phyloP scores from a whole-genome alignment of 2,113 vertebrate species.

The Calidris pugnax region DNA sequence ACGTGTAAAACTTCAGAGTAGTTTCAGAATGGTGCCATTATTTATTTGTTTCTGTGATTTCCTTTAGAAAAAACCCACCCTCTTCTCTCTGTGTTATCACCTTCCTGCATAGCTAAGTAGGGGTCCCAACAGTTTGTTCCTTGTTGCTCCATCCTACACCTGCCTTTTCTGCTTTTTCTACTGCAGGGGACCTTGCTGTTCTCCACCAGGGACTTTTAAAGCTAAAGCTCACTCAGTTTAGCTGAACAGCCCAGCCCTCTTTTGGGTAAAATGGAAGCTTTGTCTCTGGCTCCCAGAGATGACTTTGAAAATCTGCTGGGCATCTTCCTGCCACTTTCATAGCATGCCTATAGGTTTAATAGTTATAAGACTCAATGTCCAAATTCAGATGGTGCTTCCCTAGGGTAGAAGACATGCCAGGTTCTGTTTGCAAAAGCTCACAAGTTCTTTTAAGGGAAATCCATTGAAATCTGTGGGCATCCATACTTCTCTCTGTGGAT shows the following conservation, averaged over 20 bases:
- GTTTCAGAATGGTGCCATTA: neutral
- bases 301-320: neutral
- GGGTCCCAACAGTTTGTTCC: neutral
- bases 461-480: neutral
- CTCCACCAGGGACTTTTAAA: neutral
- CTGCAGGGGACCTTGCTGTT: neutral
- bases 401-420: neutral
- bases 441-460: neutral
- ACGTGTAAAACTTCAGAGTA: neutral
- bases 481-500: neutral
- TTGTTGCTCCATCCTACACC: neutral
- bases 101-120: neutral
- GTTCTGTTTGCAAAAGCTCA: neutral
- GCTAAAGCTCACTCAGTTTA: neutral
- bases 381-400: neutral
- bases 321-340: neutral
- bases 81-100: neutral
- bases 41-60: neutral
- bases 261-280: neutral
- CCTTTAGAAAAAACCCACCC: fast-evolving
- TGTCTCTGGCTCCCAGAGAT: neutral
- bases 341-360: neutral
- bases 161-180: neutral
- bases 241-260: neutral
- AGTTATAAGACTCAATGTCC: neutral